phyloP scores from a whole-genome alignment of 2,888 invertebrate genomes.

The Yponomeuta sedellus region DNA sequence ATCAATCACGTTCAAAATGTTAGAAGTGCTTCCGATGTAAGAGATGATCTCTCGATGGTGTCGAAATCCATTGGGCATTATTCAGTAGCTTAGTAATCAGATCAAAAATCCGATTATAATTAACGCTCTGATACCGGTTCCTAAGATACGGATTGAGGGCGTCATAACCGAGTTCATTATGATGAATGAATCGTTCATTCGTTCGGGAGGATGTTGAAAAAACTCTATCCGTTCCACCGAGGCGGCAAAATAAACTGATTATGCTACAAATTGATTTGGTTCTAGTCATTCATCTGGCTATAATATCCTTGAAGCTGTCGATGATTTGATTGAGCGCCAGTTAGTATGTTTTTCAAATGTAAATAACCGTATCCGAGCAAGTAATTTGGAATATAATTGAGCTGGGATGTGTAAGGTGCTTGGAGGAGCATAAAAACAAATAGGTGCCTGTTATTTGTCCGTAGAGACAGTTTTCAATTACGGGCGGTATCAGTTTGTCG shows the following conservation, averaged over 20 bases:
- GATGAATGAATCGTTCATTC: constrained; percentile 70
- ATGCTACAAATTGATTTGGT: constrained; percentile 47
- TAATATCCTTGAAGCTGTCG: constrained; percentile 14
- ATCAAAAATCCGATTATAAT: constrained; percentile 67
- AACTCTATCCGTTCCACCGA: constrained; percentile 39
- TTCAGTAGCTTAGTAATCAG: constrained; percentile 65
- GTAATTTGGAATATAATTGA: constrained; percentile 1
- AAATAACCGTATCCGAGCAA: not conserved
- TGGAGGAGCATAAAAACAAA: constrained; percentile 20
- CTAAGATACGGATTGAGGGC: constrained; percentile 53
- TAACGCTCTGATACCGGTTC: constrained; percentile 62
- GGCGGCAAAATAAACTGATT: constrained; percentile 51
- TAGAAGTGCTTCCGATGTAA: constrained; percentile 52
- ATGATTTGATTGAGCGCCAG: constrained; percentile 1
- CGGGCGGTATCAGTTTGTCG: constrained; percentile 35
- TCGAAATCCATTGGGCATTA: constrained; percentile 51
- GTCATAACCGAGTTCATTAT: constrained; percentile 59
- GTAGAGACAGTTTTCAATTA: constrained; percentile 65
- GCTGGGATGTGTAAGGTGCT: constrained; percentile 20
- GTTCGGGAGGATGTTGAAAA: constrained; percentile 44
- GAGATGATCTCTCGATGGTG: constrained; percentile 48
- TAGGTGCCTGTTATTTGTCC: constrained; percentile 45
- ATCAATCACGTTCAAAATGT: constrained; percentile 44
- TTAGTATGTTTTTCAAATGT: not conserved
- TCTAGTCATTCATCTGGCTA: constrained; percentile 36